Percentiles rank a stretch among this genome's conserved stretches.
Conservation (phyloP, 1,140 invertebrate species). For the Paraescarpia echinospica region DNA sequence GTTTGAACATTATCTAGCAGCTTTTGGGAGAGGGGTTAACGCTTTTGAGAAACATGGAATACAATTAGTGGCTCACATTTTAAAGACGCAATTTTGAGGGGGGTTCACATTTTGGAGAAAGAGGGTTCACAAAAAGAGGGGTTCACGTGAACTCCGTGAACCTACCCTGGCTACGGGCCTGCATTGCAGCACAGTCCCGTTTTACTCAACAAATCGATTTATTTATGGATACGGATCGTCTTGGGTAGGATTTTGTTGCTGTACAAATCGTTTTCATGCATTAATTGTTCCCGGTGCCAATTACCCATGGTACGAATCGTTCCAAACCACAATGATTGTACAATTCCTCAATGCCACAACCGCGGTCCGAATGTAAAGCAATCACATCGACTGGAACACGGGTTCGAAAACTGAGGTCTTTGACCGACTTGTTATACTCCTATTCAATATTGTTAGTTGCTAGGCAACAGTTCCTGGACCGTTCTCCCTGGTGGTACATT, state of each 20-base stretch:
- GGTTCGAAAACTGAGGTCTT: neutral
- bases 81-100: too few relatives aligned
- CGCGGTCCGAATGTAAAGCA: neutral
- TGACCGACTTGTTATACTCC: neutral
- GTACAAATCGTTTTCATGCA: neutral
- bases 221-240: neutral
- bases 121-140: too few relatives aligned
- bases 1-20: too few relatives aligned
- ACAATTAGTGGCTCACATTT: too few relatives aligned
- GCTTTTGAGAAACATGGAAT: too few relatives aligned
- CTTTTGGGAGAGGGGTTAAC: too few relatives aligned
- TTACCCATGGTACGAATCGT: neutral
- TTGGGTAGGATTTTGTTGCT: neutral
- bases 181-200: neutral
- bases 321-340: neutral
- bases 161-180: too few relatives aligned
- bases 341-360: neutral
- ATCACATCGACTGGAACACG: neutral
- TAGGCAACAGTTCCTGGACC: neutral
- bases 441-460: neutral
- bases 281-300: neutral
- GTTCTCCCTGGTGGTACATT: neutral
- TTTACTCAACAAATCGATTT: neutral
- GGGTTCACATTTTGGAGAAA: too few relatives aligned
- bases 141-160: too few relatives aligned